A percentile compares a stretch with the other conserved stretches of the same genome.
These are phyloP conservation scores for Ceratosolen fusciceps DNA, from an alignment of 1,140 invertebrate species.

Conservation along the genomic window DNA sequence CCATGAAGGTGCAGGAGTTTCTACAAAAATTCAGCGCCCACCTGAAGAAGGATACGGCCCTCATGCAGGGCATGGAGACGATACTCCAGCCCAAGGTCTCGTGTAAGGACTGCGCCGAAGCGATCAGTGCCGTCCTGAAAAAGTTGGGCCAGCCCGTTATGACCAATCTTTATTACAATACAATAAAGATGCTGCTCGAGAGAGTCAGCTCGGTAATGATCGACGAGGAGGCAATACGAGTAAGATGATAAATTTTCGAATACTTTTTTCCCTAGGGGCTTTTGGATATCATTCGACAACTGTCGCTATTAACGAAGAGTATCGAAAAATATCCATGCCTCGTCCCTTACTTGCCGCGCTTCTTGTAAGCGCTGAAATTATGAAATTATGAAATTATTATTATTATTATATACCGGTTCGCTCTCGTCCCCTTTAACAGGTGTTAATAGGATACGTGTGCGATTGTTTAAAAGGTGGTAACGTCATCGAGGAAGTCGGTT, in stretches of 20 bases:
- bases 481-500: constrained; percentile 81
- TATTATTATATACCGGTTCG: too few relatives aligned
- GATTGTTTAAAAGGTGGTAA: constrained; percentile 80
- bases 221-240: constrained; percentile 86
- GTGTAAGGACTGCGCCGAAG: constrained; percentile 91
- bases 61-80: constrained; percentile 88
- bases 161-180: constrained; percentile 96
- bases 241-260: constrained; percentile 54
- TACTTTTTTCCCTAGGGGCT: background rate
- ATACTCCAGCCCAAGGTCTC: constrained; percentile 89
- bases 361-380: too few relatives aligned
- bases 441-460: constrained; percentile 68
- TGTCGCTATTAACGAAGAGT: too few relatives aligned
- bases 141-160: constrained; percentile 94
- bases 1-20: constrained; percentile 93
- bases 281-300: too few relatives aligned
- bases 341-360: too few relatives aligned
- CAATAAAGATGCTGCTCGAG: constrained; percentile 94
- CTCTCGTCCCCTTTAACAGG: too few relatives aligned
- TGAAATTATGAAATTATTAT: too few relatives aligned
- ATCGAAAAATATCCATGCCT: too few relatives aligned
- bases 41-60: constrained; percentile 82
- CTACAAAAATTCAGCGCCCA: constrained; percentile 89
- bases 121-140: constrained; percentile 85
- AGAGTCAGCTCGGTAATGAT: constrained; percentile 96